These are phyloP conservation scores for Cheilinus undulatus DNA, from an alignment of 2,113 vertebrate genomes.

Conservation along the genomic window DNA sequence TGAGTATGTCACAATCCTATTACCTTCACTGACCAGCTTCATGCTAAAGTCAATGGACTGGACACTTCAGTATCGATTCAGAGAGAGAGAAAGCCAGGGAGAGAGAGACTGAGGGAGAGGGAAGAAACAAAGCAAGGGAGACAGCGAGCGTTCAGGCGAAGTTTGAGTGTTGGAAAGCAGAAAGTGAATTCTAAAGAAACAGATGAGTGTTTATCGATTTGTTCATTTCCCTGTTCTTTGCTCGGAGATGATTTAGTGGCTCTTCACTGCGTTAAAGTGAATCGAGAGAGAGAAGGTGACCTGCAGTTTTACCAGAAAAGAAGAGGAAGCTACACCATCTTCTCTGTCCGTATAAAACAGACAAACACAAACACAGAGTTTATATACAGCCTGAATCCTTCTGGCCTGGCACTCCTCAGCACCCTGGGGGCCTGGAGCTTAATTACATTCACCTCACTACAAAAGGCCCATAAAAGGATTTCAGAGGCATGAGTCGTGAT, in stretches of 20 bases:
- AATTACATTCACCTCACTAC: constrained; percentile 48
- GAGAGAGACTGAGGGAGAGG: not conserved
- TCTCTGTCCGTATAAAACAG: not conserved
- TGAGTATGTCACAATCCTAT: constrained; percentile 53
- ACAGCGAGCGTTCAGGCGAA: not conserved
- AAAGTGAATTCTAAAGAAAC: constrained; percentile 44
- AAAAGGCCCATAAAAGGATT: constrained; percentile 57
- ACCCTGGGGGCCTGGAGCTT: constrained; percentile 21
- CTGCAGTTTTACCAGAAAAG: constrained; percentile 24
- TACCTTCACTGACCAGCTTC: constrained; percentile 45
- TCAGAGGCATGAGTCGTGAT: constrained; percentile 30
- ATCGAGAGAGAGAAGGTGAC: constrained; percentile 18
- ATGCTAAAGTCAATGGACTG: constrained; percentile 52
- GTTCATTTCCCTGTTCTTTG: constrained; percentile 40
- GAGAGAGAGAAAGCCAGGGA: not conserved
- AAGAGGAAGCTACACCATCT: not conserved
- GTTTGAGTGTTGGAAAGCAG: constrained; percentile 14
- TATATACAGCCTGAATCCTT: constrained; percentile 4
- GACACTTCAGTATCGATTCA: constrained; percentile 48
- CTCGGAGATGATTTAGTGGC: constrained; percentile 52
- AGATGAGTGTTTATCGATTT: constrained; percentile 61
- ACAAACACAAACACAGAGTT: constrained; percentile 7
- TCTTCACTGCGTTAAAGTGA: constrained; percentile 39
- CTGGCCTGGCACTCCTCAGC: not conserved
- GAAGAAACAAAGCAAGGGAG: not conserved